Conservation (phyloP, 2,888 invertebrate species). For the Torymus tubicola region DNA sequence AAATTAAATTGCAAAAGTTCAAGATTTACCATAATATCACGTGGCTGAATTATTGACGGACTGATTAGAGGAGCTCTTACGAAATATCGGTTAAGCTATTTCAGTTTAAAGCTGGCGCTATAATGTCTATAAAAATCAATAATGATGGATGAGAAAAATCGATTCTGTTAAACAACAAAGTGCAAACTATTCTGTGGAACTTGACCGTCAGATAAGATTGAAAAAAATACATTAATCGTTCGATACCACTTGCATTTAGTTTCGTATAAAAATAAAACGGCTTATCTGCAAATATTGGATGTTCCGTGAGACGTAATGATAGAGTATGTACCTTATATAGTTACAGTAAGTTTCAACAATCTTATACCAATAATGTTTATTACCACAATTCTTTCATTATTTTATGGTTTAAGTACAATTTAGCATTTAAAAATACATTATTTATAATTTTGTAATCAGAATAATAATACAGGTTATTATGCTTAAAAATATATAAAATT, state of each 20-base stretch:
- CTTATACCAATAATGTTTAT: neutral
- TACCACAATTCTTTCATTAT: neutral
- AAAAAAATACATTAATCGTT: slow-evolving; percentile 35
- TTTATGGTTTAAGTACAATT: slow-evolving; percentile 11
- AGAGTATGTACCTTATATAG: no score
- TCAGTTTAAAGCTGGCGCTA: no score
- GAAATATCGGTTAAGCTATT: no score
- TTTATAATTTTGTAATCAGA: neutral
- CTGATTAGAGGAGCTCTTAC: no score
- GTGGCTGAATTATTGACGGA: no score
- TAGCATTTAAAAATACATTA: neutral
- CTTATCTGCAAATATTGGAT: slow-evolving; percentile 9
- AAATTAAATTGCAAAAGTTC: no score
- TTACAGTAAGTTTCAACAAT: neutral
- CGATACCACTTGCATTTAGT: neutral
- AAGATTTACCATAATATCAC: no score
- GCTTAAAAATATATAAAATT: no score
- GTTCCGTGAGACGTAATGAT: slow-evolving; percentile 4
- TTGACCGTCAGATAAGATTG: slow-evolving; percentile 18
- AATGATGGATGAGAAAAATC: neutral
- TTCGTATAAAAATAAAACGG: slow-evolving; percentile 11
- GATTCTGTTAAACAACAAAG: neutral
- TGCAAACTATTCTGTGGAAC: neutral
- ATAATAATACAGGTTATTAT: no score
- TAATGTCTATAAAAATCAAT: no score